phyloP scores from a whole-genome alignment of 2,888 invertebrate species.

The Calliphora vomitoria region DNA sequence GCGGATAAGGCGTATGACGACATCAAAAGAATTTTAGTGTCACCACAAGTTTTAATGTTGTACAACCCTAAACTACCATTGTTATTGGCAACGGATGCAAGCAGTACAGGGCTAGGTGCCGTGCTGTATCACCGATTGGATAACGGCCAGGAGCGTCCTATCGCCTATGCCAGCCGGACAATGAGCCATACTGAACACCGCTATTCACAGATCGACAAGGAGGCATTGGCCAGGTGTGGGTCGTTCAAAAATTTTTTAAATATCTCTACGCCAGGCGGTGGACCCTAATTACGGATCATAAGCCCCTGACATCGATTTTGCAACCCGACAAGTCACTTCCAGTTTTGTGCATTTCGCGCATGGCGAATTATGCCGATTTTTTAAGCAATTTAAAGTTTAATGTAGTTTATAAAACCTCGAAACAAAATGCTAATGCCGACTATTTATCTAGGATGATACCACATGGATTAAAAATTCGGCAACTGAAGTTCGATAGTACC shows the following conservation, averaged over 20 bases:
- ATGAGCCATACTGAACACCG: slow-evolving; percentile 12
- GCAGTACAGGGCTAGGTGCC: background rate
- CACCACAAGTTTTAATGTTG: slow-evolving; percentile 20
- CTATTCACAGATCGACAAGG: background rate
- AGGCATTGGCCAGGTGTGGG: slow-evolving; percentile 1
- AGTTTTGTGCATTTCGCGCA: background rate
- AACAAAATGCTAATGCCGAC: background rate
- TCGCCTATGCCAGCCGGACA: too few species aligned
- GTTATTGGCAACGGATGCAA: slow-evolving; percentile 45
- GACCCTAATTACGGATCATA: background rate
- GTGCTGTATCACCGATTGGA: slow-evolving; percentile 38
- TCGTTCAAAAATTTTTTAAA: background rate
- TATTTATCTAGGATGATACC: background rate
- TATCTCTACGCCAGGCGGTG: background rate
- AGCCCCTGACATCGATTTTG: background rate
- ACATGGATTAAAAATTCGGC: background rate
- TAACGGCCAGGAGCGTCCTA: slow-evolving; percentile 48
- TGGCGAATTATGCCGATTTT: background rate
- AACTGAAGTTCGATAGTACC: background rate
- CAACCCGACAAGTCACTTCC: background rate
- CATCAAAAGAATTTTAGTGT: slow-evolving; percentile 1
- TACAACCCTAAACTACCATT: slow-evolving; percentile 41
- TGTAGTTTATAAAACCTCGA: background rate
- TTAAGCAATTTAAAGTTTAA: background rate
- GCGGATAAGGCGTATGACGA: slow-evolving; percentile 4